Evolutionary conservation across 2,797 vertebrate species (phyloP).

Genomic region (Meda fulgida): DNA sequence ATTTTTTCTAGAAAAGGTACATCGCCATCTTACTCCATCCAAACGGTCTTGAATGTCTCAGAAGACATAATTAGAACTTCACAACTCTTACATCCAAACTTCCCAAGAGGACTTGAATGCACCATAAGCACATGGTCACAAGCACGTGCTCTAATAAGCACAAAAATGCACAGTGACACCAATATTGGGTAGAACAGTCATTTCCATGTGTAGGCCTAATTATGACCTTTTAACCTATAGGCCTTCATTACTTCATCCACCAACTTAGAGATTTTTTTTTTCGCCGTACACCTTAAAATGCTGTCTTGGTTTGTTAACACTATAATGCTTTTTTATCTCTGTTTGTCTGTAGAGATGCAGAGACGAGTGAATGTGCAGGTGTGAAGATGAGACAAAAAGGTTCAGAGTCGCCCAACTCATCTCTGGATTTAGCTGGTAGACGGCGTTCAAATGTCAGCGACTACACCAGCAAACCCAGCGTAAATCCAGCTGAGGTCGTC

Average conservation of each 20-base stretch:
- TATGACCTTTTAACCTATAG: background rate
- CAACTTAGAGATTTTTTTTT: background rate
- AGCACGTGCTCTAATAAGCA: no score
- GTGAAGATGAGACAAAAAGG: constrained; percentile 71
- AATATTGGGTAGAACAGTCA: background rate
- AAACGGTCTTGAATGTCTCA: no score
- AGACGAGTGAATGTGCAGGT: constrained; percentile 51
- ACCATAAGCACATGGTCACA: no score
- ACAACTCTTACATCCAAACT: no score
- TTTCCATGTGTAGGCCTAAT: background rate
- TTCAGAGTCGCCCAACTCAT: constrained; percentile 88
- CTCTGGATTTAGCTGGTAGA: constrained; percentile 84
- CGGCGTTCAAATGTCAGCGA: constrained; percentile 80
- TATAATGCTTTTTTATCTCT: background rate
- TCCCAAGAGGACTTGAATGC: no score
- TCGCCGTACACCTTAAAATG: background rate
- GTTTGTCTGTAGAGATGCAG: constrained; percentile 75
- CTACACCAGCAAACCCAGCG: constrained; percentile 72
- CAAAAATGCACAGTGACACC: no score
- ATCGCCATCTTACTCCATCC: no score
- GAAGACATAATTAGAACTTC: no score
- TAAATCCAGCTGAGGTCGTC: constrained; percentile 72
- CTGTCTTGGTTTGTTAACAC: background rate
- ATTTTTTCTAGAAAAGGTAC: background rate
- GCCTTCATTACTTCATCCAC: background rate